Evolutionary conservation across 1,140 invertebrate genomes (phyloP).

Genomic region (Trissolcus basalis): DNA sequence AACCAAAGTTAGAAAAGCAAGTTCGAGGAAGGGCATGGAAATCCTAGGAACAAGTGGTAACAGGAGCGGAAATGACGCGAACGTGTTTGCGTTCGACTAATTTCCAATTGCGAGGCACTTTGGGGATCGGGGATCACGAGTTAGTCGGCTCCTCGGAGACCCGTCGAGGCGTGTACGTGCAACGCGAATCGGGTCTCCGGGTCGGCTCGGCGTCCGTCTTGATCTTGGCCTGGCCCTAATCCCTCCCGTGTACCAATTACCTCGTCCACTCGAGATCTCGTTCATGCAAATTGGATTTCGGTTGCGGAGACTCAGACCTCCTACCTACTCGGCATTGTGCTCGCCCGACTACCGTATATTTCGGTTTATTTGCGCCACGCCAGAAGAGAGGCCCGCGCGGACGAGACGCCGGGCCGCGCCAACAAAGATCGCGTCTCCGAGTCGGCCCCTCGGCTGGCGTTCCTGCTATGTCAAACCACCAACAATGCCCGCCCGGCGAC

Average conservation of each 20-base stretch:
- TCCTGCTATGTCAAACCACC: constrained; percentile 31
- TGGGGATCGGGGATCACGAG: constrained; percentile 44
- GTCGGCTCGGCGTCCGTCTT: constrained; percentile 50
- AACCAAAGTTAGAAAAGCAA: not conserved
- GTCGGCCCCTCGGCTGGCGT: constrained; percentile 21
- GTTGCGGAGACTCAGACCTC: constrained; percentile 59
- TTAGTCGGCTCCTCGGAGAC: constrained; percentile 35
- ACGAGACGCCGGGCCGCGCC: constrained; percentile 22
- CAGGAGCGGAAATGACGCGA: constrained; percentile 38
- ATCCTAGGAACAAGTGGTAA: constrained; percentile 8
- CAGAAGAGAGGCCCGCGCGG: constrained; percentile 4
- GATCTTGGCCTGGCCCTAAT: constrained; percentile 63
- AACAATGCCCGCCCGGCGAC: constrained; percentile 18
- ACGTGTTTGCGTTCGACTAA: constrained; percentile 51
- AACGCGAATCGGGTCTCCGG: constrained; percentile 51
- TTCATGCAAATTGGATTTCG: constrained; percentile 73
- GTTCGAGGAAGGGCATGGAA: too few species aligned
- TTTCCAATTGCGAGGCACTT: constrained; percentile 50
- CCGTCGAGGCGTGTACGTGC: constrained; percentile 38
- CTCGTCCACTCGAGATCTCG: constrained; percentile 68
- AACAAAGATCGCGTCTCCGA: constrained; percentile 39
- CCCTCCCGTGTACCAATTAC: constrained; percentile 72
- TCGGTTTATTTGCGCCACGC: constrained; percentile 44
- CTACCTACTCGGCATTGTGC: constrained; percentile 50
- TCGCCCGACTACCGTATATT: constrained; percentile 42